Evolutionary conservation across 1,140 invertebrate genomes (phyloP), one percentile per base, ranked within the genome.

Genomic region (Epicauta chinensis): DNA sequence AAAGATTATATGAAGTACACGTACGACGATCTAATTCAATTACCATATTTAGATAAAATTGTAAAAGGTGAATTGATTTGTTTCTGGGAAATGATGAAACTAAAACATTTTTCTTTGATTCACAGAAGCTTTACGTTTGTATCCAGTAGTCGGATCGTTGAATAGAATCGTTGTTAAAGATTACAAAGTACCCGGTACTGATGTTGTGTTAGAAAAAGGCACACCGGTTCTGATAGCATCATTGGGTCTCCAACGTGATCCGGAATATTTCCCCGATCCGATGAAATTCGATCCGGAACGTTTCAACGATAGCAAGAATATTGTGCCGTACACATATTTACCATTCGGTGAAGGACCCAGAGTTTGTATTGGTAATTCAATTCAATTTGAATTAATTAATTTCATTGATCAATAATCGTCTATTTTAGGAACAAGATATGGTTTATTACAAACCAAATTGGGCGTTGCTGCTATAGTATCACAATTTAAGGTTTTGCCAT

Each of bases 181-280:
- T 11, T 81, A 77, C 46, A 55, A 48, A 7, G 71, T 80, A 0
- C 75, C 77, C 2, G 69, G 68, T 3, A 71, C 68, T 0, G 55
- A 71, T 2, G 51, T 66, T 1, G 51, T 72, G 0, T 65, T 81
- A 2, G 64, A 73, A 39, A 70, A 73, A 59, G 80, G 77, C 10
- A 77, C 74, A 1, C 68, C 67, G 0, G 59, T 81, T 1, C 30
- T 77, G 5, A 76, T 86, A 38, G 79, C 83, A 1, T 69, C 78
- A 0, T 72, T 72, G 52, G 76, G 66, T 3, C 70, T 87, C 15
- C 84, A 88, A 57, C 64, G 58, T 7, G 76, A 84, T 58, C 62
- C 74, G 0, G 62, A 79, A 41, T 72, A 75, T 51, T 87, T 76
- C 64, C 76, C 81, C 0, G 71, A 86, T 43, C 83, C 85, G 0